A percentile compares a stretch with the other conserved stretches of the same genome.
Conservation (phyloP, 2,797 vertebrate genomes). For the Limosa lapponica region DNA sequence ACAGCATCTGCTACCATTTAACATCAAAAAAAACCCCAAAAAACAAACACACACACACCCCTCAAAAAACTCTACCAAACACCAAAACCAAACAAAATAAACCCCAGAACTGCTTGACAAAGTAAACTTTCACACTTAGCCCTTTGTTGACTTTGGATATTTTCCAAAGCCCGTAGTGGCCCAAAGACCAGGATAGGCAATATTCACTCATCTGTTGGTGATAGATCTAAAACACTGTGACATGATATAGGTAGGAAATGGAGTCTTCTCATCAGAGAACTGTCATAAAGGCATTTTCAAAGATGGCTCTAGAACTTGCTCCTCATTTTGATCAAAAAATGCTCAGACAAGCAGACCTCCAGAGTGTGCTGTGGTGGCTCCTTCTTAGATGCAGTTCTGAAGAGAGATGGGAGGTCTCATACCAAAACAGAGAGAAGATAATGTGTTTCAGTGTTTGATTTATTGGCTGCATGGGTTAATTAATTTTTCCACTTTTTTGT, state of each 20-base stretch:
- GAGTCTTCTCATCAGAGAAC: background rate
- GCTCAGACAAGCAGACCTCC: background rate
- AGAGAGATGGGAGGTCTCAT: background rate
- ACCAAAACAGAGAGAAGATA: background rate
- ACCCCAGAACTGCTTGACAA: background rate
- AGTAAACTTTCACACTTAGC: background rate
- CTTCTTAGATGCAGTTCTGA: background rate
- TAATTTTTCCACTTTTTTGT: background rate
- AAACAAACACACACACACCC: accelerated
- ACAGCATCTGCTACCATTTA: background rate
- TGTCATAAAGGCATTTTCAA: background rate
- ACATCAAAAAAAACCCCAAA: background rate
- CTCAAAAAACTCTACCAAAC: background rate
- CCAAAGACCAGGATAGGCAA: background rate
- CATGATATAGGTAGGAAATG: background rate
- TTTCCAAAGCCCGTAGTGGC: background rate
- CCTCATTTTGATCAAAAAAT: background rate
- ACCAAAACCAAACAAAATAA: background rate
- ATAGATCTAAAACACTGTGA: background rate
- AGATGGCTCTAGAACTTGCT: background rate
- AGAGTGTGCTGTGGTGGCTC: background rate
- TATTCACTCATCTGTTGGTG: background rate
- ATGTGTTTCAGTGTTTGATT: background rate
- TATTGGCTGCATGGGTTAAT: background rate
- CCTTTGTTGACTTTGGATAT: background rate